Evolutionary conservation across 37 sponge, comb jelly and placozoan species (phyloP).

Genomic region (Beroe forskalii): DNA sequence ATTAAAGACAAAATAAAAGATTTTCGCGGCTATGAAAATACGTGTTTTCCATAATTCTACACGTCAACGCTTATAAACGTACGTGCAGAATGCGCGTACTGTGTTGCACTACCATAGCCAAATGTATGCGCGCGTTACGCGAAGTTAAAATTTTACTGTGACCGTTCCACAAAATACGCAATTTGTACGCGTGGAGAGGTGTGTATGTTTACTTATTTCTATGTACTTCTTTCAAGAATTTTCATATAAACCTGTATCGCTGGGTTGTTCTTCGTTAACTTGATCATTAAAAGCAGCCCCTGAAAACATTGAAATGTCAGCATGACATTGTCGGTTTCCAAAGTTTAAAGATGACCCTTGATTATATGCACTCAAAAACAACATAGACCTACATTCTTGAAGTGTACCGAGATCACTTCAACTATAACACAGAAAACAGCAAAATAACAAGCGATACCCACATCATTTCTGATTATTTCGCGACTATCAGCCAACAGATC

Average conservation of each 20-base stretch:
- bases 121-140: neutral
- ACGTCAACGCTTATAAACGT: neutral
- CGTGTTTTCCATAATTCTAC: neutral
- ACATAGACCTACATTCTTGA: neutral
- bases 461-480: slow-evolving; percentile 89
- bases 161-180: too few species aligned
- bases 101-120: neutral
- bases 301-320: too few species aligned
- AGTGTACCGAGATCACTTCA: neutral
- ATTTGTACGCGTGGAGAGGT: too few species aligned
- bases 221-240: too few species aligned
- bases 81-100: neutral
- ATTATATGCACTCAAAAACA: neutral
- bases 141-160: too few species aligned
- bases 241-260: slow-evolving; percentile 80
- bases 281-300: slow-evolving; percentile 75
- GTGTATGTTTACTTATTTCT: too few species aligned
- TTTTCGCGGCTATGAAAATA: neutral
- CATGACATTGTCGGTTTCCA: too few species aligned
- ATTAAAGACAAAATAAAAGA: too few species aligned
- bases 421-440: neutral
- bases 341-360: neutral
- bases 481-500: slow-evolving; percentile 83
- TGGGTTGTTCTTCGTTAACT: slow-evolving; percentile 78
- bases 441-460: neutral